Evolutionary conservation across 2,113 vertebrate genomes (phyloP).

Genomic region (Anoura caudifer): DNA sequence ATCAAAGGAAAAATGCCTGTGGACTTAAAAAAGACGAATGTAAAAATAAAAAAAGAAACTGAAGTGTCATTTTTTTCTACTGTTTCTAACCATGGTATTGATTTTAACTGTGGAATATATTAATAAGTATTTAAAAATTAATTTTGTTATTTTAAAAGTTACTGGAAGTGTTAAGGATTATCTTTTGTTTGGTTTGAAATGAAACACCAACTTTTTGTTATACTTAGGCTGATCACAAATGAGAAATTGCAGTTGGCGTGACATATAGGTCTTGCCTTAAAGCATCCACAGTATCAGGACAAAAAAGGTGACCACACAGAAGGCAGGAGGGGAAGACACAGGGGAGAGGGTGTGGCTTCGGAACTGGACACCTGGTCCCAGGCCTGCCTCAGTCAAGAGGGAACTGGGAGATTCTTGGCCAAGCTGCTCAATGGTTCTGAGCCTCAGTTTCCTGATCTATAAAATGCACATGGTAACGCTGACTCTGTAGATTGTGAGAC

Average conservation of each 20-base stretch:
- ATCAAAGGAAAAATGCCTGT: not conserved
- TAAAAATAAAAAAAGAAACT: not conserved
- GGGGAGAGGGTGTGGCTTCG: not conserved
- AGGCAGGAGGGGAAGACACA: not conserved
- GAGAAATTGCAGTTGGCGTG: not conserved
- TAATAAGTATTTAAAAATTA: not conserved
- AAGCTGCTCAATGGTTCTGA: not conserved
- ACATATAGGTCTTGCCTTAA: not conserved
- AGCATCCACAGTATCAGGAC: not conserved
- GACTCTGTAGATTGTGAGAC: not conserved
- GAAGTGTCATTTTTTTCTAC: not conserved
- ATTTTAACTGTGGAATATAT: not conserved
- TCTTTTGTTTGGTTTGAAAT: slow-evolving; percentile 20
- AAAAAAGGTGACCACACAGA: not conserved
- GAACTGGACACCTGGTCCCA: not conserved
- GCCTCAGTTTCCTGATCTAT: not conserved
- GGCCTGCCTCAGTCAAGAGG: not conserved
- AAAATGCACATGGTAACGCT: not conserved
- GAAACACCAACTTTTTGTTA: not conserved
- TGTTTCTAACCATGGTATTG: not conserved
- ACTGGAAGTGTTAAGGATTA: not conserved
- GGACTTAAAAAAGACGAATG: not conserved
- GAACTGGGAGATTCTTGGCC: not conserved
- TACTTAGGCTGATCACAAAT: not conserved
- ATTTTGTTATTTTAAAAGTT: slow-evolving; percentile 3